Percentiles rank a stretch among this genome's conserved stretches.
Evolutionary conservation across 2,888 invertebrate genomes (phyloP).

Genomic region (Ellobium chinense): DNA sequence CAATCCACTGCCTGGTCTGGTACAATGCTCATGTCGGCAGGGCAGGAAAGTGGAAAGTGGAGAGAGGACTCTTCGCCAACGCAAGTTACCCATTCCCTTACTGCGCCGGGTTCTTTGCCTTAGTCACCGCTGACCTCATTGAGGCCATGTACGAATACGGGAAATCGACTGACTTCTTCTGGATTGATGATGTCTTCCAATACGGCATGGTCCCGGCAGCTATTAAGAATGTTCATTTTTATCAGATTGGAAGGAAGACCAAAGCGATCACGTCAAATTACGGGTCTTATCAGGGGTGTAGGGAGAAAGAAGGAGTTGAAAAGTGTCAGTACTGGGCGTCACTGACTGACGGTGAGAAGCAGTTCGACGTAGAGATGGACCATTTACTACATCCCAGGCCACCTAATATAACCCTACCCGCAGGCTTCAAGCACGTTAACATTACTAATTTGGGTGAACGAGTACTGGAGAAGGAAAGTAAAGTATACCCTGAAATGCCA

Average conservation of each 20-base stretch:
- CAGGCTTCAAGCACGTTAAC: too few species aligned
- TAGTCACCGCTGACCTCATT: constrained; percentile 36
- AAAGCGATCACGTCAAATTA: not conserved
- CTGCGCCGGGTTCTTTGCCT: constrained; percentile 38
- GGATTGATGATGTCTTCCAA: constrained; percentile 45
- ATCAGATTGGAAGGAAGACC: not conserved
- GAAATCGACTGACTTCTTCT: constrained; percentile 36
- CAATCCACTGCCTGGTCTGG: constrained; percentile 39
- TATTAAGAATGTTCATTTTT: constrained; percentile 24
- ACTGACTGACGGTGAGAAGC: not conserved
- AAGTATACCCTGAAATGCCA: too few species aligned
- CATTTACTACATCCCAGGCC: too few species aligned
- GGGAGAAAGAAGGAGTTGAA: not conserved
- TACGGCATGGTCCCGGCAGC: constrained; percentile 43
- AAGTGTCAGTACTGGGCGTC: constrained; percentile 10
- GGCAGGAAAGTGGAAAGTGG: constrained; percentile 45
- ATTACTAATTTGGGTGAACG: too few species aligned
- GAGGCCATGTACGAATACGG: constrained; percentile 24
- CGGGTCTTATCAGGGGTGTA: not conserved
- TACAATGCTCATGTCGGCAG: constrained; percentile 15
- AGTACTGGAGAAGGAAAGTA: too few species aligned
- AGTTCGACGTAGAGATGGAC: constrained; percentile 10
- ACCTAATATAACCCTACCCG: too few species aligned
- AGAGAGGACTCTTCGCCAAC: constrained; percentile 15
- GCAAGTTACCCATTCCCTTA: constrained; percentile 36